Evolutionary conservation across 2,113 vertebrate species (phyloP), one percentile per base, ranked within the genome.

Genomic region (Sula dactylatra): DNA sequence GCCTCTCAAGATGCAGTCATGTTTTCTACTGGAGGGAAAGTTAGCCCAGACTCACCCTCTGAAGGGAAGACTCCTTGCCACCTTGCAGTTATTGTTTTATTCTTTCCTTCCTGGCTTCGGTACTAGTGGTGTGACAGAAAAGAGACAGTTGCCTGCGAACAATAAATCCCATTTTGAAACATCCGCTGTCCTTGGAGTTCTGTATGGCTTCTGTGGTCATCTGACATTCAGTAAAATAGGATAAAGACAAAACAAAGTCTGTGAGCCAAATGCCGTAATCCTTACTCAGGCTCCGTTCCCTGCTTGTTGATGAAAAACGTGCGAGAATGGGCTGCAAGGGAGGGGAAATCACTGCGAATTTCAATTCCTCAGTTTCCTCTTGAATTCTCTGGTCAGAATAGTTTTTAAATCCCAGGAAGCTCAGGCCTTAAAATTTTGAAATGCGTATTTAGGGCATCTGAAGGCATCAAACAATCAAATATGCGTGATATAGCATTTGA

Each of bases 191-290:
- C 42, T 87, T 78, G 56, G 65, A 91, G 56, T 52, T 93, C 50
- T 86, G n/a, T 71, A 31, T 56, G 78, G 86, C 80, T 55, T 94
- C 77, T 86, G 38, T 91, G 80, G 86, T 82, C 70, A 85, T 72
- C 85, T 91, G 91, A 85, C 44, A 88, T 93, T 59, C 69, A 87
- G 83, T 62, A 69, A 93, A 86, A 72, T 5, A 76, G 55, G 52
- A 74, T 72, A 82, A 91, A 95, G 92, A 93, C 92, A 90, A 93
- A 97, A 93, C 83, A 87, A 92, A 94, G 14, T 70, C 77, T 88
- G 42, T 45, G 80, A 89, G 65, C 47, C 86, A 91, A 85, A 93
- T 94, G 73, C 56, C 70, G 76, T 65, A 91, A 74, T 86, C 49
- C 56, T 94, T 84, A 76, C 36, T 86, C 40, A 38, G 19, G 15